Evolutionary conservation across 2,113 vertebrate species (phyloP).

Genomic region (Myotis brandtii): DNA sequence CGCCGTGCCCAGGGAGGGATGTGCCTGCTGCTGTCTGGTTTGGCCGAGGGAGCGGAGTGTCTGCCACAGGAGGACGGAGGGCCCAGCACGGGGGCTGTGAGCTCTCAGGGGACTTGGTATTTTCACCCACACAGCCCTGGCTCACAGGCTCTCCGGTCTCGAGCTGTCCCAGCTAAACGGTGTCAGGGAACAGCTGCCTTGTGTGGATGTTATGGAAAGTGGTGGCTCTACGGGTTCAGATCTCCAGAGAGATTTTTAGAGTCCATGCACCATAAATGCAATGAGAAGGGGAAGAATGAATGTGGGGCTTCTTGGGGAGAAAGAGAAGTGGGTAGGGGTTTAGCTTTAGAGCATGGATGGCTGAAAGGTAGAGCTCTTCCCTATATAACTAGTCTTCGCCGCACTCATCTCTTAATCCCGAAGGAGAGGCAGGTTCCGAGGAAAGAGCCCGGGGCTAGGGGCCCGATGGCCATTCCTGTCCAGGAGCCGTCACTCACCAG

Average conservation of each 20-base stretch:
- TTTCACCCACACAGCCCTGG: neutral
- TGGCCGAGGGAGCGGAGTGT: neutral
- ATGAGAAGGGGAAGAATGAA: neutral
- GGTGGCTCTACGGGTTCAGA: neutral
- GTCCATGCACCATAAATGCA: neutral
- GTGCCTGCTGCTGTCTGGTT: neutral
- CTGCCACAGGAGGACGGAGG: neutral
- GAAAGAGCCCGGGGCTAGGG: neutral
- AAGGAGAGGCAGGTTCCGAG: neutral
- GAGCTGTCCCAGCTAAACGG: neutral
- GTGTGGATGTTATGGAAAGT: neutral
- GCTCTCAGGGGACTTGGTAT: neutral
- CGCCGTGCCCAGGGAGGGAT: neutral
- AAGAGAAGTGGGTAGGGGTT: neutral
- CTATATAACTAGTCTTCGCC: neutral
- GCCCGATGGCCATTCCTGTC: neutral
- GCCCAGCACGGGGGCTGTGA: fast-evolving
- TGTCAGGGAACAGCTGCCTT: neutral
- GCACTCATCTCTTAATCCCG: neutral
- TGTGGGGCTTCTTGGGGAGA: neutral
- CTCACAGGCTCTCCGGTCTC: neutral
- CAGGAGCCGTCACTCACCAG: neutral
- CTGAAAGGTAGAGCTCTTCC: neutral
- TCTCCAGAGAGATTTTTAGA: neutral
- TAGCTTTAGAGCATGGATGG: neutral